A percentile compares a stretch with the other conserved stretches of the same genome.
Conservation (phyloP, 2,797 vertebrate genomes). For the Anabacerthia variegaticeps region DNA sequence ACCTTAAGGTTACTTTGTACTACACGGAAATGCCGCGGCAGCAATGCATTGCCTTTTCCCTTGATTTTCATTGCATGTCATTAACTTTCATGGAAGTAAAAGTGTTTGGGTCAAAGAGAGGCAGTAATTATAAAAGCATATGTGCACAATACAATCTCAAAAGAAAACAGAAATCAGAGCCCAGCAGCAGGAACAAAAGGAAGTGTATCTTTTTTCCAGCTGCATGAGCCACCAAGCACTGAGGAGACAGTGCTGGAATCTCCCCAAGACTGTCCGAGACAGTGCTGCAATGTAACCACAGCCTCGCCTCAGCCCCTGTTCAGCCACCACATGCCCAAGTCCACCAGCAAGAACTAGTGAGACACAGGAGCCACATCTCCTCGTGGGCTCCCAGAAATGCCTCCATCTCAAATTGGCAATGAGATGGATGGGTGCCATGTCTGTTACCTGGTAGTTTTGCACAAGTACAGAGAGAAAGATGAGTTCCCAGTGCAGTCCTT, state of each 20-base stretch:
- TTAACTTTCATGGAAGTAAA: not conserved
- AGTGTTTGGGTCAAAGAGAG: not conserved
- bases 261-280: not conserved
- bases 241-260: not conserved
- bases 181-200: not conserved
- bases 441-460: not conserved
- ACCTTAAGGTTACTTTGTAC: not conserved
- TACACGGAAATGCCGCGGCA: not conserved
- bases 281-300: not conserved
- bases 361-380: not conserved
- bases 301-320: not conserved
- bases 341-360: not conserved
- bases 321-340: not conserved
- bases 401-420: not conserved
- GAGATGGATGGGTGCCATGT: not conserved
- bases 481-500: not conserved
- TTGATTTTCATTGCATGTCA: not conserved
- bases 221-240: not conserved
- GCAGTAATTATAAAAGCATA: not conserved
- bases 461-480: not conserved
- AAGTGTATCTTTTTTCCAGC: not conserved
- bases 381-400: not conserved
- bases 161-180: not conserved
- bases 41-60: not conserved
- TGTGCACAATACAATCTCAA: not conserved